Base-by-base conservation (phyloP, 2,113 vertebrate genomes). In the Propithecus coquereli region DNA sequence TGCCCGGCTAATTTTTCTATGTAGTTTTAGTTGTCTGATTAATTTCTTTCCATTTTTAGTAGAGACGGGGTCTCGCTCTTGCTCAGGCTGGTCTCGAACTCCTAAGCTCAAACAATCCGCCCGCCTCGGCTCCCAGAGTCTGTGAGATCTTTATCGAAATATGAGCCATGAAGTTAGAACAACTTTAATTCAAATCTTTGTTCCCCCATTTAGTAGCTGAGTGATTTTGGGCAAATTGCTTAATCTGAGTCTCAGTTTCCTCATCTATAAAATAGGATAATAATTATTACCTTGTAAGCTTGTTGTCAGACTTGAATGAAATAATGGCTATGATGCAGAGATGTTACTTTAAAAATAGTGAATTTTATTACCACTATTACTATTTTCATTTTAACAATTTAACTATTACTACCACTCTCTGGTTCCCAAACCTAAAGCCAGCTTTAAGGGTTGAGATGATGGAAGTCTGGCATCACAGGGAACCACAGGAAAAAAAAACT, bases 231-330 rank as follows among this genome's bases (percentile, higher is more conserved):
- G 43, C 68, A 97, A 90, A 90, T 85, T 70, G n/a, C 82, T 83
- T 95, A 70, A 70, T 81, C 37, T 92, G 40, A 93, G 30, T 89
- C 61, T 91, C 45, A 59, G 12, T 90, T 93, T 94, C n/a, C 6
- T 93, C 8, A 45, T 83, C 50, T 85, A 71, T 90, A 43, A 96
- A 85, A 94, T 86, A 25, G 8, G 23, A 52, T 86, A n/a, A 71
- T 68, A 90, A 65, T 66, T 94, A 40, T 93, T 65, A 91, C 43
- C 40, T 94, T 32, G 40, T 77, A 70, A 50, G 50, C 57, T 83
- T 92, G 3, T 86, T 84, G 20, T 87, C 45, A 97, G 45, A 85
- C n/a, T 94, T 95, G 97, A 90, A 59, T 96, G 65, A 96, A 93
- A 93, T 89, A 94, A 84, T 90, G 11, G 23, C 37, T 90, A 18